Base-by-base conservation (phyloP, 2,888 invertebrate genomes). In the Atrina japonica region DNA sequence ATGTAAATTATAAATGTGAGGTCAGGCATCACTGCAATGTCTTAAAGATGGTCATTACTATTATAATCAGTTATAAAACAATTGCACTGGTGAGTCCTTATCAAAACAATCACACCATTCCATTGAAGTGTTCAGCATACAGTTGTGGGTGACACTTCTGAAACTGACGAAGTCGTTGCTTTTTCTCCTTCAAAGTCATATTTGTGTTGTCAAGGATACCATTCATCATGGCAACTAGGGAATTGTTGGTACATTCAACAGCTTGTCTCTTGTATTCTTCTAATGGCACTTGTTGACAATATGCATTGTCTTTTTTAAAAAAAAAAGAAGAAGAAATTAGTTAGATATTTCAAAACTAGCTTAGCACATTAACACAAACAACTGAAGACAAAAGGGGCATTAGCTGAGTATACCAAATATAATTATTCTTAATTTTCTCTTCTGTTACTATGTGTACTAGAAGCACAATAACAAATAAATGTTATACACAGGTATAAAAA, bases 171-270 rank as follows among this genome's bases (percentile, higher is more conserved):
- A 90, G 77, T 60, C 81, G 76, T 35, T 83, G 80, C 71, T 89
- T 89, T 83, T 90, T 90, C 25, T 89, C 89, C 69, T 89, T 89
- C 27, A 90, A 77, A 0, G 85, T 66, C 43, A 89, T 78, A 50
- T 82, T 80, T 1, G 87, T 86, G 77, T 89, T 82, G 70, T 90
- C 89, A 11, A 90, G 83, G n/a, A 90, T 84, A 27, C 72, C 49
- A 73, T 90, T 89, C 83, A 90, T 88, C 76, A 90, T 82, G 35
- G 80, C 77, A 3, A 88, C 79, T 3, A 90, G 83, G 3, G 83
- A 83, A 1, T 73, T 69, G 53, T 85, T 80, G 0, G 90, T 90
- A 65, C 80, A 80, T 23, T 85, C 82, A 29, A 80, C 77, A 1
- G 82, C 73, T 74, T 87, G 85, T 30, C 76, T 69, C 66, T 84